phyloP scores from a whole-genome alignment of 2,888 invertebrate genomes.

The Eristalis pertinax region DNA sequence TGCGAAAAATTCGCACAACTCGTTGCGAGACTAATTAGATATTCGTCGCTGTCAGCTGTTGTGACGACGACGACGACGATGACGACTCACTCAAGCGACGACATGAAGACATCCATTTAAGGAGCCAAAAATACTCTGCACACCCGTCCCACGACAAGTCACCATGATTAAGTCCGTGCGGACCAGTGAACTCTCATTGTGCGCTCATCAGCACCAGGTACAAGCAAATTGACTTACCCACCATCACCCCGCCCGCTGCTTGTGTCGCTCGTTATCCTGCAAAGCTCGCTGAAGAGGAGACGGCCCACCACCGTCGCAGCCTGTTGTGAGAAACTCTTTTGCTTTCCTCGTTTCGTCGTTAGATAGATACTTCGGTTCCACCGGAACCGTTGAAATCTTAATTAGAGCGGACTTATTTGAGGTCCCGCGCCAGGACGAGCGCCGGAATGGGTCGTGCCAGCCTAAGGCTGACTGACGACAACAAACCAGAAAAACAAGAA shows the following conservation, averaged over 20 bases:
- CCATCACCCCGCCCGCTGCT: neutral
- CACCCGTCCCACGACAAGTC: neutral
- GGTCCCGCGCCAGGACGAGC: neutral
- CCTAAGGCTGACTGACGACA: neutral
- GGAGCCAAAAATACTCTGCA: neutral
- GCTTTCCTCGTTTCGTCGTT: neutral
- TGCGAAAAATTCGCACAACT: neutral
- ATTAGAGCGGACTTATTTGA: neutral
- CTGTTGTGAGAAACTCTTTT: neutral
- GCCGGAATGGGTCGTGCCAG: neutral
- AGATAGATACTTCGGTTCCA: neutral
- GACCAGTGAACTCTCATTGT: neutral
- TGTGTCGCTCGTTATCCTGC: neutral
- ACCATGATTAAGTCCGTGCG: neutral
- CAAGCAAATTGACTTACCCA: neutral
- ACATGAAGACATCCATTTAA: neutral
- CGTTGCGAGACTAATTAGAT: neutral
- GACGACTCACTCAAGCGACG: neutral
- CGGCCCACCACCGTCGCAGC: neutral
- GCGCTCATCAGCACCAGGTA: neutral
- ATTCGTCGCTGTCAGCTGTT: neutral
- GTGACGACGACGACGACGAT: neutral
- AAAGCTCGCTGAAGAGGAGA: neutral
- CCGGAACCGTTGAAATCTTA: neutral
- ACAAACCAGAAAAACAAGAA: neutral